Evolutionary conservation across 2,888 invertebrate genomes (phyloP).

Genomic region (Syritta pipiens): DNA sequence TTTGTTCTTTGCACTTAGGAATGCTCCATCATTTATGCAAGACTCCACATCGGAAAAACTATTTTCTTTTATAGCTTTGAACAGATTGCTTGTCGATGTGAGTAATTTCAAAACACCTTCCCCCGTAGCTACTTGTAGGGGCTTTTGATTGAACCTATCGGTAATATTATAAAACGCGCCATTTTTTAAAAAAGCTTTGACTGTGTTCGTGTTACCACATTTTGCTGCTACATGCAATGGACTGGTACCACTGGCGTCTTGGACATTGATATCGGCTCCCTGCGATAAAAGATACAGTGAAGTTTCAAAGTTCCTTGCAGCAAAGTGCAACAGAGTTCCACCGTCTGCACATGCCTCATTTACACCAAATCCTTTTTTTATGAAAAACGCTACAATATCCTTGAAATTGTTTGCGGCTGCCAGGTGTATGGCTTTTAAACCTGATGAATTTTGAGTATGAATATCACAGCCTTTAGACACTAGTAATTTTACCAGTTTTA

Average conservation of each 20-base stretch:
- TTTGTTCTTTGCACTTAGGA: not conserved
- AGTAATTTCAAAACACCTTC: not conserved
- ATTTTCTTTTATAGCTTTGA: not conserved
- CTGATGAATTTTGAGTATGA: not conserved
- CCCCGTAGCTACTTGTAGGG: not conserved
- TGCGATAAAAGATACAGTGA: not conserved
- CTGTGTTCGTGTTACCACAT: not conserved
- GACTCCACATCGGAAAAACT: not conserved
- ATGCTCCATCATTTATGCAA: not conserved
- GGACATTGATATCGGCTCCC: conserved; percentile 11
- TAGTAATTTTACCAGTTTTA: conserved; percentile 23
- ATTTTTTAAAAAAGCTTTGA: conserved; percentile 29
- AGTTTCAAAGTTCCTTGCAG: conserved; percentile 67
- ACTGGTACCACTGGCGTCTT: conserved; percentile 2
- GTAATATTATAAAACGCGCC: conserved; percentile 12
- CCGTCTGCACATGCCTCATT: not conserved
- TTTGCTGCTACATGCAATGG: conserved; percentile 26
- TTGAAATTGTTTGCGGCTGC: conserved; percentile 15
- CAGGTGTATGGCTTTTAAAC: conserved; percentile 20
- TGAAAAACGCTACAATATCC: conserved; percentile 15
- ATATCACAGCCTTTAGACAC: conserved; percentile 5
- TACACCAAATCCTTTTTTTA: conserved; percentile 27
- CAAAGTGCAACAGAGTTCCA: conserved; percentile 42
- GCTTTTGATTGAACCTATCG: not conserved
- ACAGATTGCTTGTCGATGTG: not conserved